phyloP scores from a whole-genome alignment of 2,797 vertebrate genomes.

The Micrastur ruficollis region DNA sequence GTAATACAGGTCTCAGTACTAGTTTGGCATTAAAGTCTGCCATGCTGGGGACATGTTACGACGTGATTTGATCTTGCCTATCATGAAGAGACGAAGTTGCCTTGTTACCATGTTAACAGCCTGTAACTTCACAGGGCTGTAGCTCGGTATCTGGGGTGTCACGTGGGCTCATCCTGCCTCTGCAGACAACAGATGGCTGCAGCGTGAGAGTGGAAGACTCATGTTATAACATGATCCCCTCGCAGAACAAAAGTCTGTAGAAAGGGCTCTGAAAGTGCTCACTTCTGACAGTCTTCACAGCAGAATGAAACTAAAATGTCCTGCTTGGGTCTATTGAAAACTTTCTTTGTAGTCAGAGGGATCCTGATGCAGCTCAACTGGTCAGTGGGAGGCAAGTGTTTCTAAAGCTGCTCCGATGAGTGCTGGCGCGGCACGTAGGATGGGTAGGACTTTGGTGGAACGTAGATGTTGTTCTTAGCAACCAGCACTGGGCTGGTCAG shows the following conservation, averaged over 20 bases:
- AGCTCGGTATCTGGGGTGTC: neutral
- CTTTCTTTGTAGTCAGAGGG: neutral
- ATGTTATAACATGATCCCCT: conserved; percentile 32
- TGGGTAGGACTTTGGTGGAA: neutral
- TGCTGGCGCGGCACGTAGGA: neutral
- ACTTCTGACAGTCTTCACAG: rapidly evolving
- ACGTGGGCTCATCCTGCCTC: neutral
- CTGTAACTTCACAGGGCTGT: conserved; percentile 1
- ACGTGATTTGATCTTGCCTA: conserved; percentile 27
- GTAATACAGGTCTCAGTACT: neutral
- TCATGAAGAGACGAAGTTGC: neutral
- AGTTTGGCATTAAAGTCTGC: conserved; percentile 4
- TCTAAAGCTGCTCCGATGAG: neutral
- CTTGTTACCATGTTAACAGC: conserved; percentile 28
- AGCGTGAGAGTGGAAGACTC: neutral
- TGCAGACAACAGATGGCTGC: conserved; percentile 28
- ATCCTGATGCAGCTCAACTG: neutral
- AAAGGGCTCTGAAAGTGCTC: neutral
- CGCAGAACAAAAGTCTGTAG: neutral
- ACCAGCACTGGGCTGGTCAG: neutral
- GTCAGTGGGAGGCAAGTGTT: rapidly evolving
- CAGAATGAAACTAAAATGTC: neutral
- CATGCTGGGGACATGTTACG: neutral
- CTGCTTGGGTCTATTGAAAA: neutral
- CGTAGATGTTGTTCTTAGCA: neutral